Conservation (phyloP, 2,113 vertebrate species). For the Stomatorhinus ivindoensis region DNA sequence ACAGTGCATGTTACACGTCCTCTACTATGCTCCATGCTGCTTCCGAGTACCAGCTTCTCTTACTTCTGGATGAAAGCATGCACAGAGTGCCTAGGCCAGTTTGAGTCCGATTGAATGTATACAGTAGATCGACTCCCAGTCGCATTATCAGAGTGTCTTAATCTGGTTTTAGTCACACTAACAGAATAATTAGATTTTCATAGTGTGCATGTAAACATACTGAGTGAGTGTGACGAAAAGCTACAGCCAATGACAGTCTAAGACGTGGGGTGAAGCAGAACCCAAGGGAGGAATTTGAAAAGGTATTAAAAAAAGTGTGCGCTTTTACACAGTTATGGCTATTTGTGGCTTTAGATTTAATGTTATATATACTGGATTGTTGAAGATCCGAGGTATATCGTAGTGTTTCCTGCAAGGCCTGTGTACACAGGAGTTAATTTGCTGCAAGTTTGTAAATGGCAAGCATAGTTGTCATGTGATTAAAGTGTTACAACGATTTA, state of each 20-base stretch:
- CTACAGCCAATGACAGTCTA: not conserved
- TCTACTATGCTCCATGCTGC: too few species aligned
- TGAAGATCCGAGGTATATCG: not conserved
- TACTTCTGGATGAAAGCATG: too few species aligned
- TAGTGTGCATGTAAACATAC: too few species aligned
- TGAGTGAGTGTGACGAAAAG: too few species aligned
- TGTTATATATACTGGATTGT: not conserved
- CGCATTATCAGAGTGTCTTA: too few species aligned
- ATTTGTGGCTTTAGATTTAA: not conserved
- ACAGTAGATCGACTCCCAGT: too few species aligned
- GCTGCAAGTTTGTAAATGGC: not conserved
- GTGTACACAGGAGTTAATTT: not conserved
- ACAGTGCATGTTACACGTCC: too few species aligned
- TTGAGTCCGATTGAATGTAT: too few species aligned
- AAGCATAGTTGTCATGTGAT: not conserved
- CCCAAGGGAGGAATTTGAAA: not conserved
- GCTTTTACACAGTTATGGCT: not conserved
- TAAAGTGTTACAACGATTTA: not conserved
- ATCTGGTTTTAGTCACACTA: too few species aligned
- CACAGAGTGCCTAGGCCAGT: too few species aligned
- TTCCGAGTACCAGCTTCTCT: too few species aligned
- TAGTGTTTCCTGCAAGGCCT: not conserved
- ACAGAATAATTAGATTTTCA: too few species aligned
- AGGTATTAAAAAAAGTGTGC: not conserved
- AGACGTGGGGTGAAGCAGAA: not conserved